These are phyloP conservation scores for Arctopsyche grandis DNA, from an alignment of 1,140 invertebrate species.

Conservation along the genomic window DNA sequence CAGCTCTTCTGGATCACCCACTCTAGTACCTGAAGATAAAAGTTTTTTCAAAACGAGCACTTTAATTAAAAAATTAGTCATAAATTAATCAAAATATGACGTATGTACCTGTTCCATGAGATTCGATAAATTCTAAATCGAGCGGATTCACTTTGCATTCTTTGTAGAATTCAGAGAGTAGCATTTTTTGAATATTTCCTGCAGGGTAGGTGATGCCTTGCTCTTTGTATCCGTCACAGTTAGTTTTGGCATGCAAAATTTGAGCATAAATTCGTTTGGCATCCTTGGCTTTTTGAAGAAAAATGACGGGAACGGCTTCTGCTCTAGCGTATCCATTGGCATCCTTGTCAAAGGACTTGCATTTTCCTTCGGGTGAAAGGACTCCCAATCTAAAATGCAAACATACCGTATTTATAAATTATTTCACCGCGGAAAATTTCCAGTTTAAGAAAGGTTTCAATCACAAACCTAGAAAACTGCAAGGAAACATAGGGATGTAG, in stretches of 20 bases:
- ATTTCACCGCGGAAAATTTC: too few relatives aligned
- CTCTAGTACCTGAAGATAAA: constrained; percentile 69
- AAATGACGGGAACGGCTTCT: constrained; percentile 80
- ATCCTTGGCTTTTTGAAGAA: constrained; percentile 83
- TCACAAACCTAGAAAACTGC: constrained; percentile 77
- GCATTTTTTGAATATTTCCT: constrained; percentile 79
- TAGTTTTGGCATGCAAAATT: constrained; percentile 71
- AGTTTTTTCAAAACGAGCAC: too few relatives aligned
- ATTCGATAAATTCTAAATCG: constrained; percentile 84
- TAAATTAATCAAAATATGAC: too few relatives aligned
- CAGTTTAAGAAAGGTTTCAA: constrained; percentile 19
- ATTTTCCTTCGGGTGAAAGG: constrained; percentile 84
- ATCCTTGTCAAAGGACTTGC: constrained; percentile 89
- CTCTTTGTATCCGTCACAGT: constrained; percentile 90
- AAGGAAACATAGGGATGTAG: constrained; percentile 85
- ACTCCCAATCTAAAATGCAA: constrained; percentile 80
- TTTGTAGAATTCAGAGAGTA: constrained; percentile 86
- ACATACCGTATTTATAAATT: too few relatives aligned
- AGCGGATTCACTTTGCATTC: constrained; percentile 81
- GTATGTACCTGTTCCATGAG: constrained; percentile 83
- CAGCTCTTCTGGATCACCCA: constrained; percentile 90
- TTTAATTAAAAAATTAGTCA: too few relatives aligned
- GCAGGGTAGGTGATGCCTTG: constrained; percentile 93
- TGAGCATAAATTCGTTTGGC: constrained; percentile 71
- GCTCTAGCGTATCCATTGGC: constrained; percentile 82